Conservation (phyloP, 35 echinoderm and acorn worm species). For the Stichopus chloronotus region DNA sequence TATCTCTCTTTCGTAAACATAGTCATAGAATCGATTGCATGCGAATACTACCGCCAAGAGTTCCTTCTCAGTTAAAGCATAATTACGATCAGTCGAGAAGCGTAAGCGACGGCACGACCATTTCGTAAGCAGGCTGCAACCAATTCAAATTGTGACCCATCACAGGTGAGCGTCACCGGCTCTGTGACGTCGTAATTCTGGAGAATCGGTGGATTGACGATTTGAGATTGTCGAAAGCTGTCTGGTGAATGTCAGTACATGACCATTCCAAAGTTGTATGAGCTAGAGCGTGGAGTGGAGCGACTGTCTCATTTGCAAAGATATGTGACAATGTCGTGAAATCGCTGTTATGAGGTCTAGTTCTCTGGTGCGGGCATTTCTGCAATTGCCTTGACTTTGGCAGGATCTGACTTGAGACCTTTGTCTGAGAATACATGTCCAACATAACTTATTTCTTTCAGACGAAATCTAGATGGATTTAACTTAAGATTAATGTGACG, state of each 20-base stretch:
- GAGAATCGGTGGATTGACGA: conserved; percentile 50
- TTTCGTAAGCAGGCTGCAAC: conserved; percentile 67
- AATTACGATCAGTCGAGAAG: conserved; percentile 66
- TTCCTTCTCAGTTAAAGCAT: conserved; percentile 78
- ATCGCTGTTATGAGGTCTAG: conserved; percentile 46
- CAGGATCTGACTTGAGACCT: conserved; percentile 67
- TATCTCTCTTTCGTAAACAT: conserved; percentile 64
- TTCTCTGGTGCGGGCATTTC: conserved; percentile 68
- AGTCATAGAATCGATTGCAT: conserved; percentile 63
- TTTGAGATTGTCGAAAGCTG: conserved; percentile 47
- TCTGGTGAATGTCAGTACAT: conserved; percentile 51
- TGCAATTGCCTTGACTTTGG: conserved; percentile 56
- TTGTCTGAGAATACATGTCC: conserved; percentile 70
- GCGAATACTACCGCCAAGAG: conserved; percentile 69
- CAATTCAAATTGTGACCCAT: conserved; percentile 65
- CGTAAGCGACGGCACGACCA: conserved; percentile 63
- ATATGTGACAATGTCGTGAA: conserved; percentile 72
- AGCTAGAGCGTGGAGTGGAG: conserved; percentile 66
- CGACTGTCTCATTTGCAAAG: conserved; percentile 63
- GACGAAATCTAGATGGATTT: conserved; percentile 49
- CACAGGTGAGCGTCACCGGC: conserved; percentile 70
- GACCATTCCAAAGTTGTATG: conserved; percentile 54
- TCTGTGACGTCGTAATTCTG: conserved; percentile 62
- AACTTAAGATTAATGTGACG: conserved; percentile 31
- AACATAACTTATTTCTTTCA: conserved; percentile 59